These are phyloP conservation scores for Cassiopea xamachana DNA, from an alignment of 30 jellyfish, hydroid and myxozoan species.

Conservation along the genomic window DNA sequence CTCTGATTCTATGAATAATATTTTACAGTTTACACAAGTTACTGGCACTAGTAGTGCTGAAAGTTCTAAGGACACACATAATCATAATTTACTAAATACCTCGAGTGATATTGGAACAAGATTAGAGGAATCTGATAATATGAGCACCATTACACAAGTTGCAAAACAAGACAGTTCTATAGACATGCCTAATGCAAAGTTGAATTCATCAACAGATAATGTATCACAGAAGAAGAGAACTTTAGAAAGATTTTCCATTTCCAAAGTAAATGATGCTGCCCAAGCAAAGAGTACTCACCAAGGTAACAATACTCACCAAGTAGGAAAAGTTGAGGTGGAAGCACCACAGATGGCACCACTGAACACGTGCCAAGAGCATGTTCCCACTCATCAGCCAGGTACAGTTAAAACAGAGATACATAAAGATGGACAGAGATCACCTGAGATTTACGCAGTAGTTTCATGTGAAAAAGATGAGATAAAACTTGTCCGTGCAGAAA, in stretches of 20 bases:
- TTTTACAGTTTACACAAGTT: not conserved
- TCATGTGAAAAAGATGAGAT: constrained; percentile 12
- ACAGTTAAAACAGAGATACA: constrained; percentile 47
- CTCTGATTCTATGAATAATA: not conserved
- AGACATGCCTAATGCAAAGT: not conserved
- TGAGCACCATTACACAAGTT: not conserved
- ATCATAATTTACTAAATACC: not conserved
- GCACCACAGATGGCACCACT: not conserved
- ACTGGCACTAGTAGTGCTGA: not conserved
- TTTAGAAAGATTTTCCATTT: constrained; percentile 36
- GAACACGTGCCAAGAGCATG: not conserved
- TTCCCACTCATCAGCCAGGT: constrained; percentile 2
- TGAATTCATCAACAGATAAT: not conserved
- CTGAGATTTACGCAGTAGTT: constrained; percentile 37
- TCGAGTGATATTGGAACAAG: no score
- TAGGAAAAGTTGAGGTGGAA: not conserved
- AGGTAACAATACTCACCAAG: not conserved
- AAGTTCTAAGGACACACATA: not conserved
- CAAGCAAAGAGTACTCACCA: not conserved
- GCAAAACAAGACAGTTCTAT: not conserved
- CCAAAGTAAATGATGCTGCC: not conserved
- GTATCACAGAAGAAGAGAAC: not conserved
- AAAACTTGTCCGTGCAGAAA: constrained; percentile 32
- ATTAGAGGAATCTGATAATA: no score
- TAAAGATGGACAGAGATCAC: constrained; percentile 27